A percentile compares a stretch with the other conserved stretches of the same genome.
Conservation (phyloP, 2,888 invertebrate genomes). For the Seira ritae region DNA sequence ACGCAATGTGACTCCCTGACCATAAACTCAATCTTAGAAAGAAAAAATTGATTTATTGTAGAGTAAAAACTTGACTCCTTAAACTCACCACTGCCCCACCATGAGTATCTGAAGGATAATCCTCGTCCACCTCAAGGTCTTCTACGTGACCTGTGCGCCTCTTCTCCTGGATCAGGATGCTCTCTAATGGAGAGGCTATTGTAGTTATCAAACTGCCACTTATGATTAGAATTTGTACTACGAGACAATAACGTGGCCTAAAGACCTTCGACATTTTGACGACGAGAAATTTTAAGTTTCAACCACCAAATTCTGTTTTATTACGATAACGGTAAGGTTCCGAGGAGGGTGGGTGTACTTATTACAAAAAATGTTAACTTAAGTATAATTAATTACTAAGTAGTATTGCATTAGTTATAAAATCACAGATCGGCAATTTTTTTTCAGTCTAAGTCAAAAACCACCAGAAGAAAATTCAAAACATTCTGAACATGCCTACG, state of each 20-base stretch:
- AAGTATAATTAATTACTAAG: too few relatives aligned
- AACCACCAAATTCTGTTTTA: too few relatives aligned
- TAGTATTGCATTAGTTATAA: too few relatives aligned
- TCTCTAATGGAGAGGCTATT: background rate
- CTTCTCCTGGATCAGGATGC: background rate
- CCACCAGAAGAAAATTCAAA: background rate
- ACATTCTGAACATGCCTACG: background rate
- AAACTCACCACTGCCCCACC: slow-evolving; percentile 33
- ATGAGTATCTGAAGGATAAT: slow-evolving; percentile 51
- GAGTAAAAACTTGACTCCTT: background rate
- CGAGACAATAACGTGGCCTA: too few relatives aligned
- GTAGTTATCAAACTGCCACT: background rate
- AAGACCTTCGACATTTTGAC: too few relatives aligned
- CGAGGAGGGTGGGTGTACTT: too few relatives aligned
- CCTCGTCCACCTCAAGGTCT: slow-evolving; percentile 7
- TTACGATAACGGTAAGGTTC: too few relatives aligned
- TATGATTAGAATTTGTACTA: too few relatives aligned
- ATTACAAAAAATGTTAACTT: too few relatives aligned
- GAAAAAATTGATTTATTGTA: background rate
- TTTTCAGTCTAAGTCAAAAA: background rate
- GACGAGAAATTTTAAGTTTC: too few relatives aligned
- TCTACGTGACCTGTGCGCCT: background rate
- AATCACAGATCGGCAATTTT: too few relatives aligned
- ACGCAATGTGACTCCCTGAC: background rate
- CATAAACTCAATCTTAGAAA: background rate